These are phyloP conservation scores for Agapornis canus DNA, from an alignment of 2,797 vertebrate species.

Conservation along the genomic window DNA sequence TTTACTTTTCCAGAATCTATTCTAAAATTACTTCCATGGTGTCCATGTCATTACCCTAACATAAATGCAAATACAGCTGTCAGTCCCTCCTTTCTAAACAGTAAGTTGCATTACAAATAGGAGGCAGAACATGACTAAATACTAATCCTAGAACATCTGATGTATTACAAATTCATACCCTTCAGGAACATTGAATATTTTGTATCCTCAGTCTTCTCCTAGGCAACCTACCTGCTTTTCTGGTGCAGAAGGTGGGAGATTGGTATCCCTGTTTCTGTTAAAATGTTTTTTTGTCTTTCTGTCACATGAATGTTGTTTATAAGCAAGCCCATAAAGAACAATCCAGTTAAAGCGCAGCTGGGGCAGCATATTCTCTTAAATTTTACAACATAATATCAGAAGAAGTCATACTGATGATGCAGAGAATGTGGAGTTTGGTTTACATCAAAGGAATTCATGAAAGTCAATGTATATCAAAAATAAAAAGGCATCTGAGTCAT, in stretches of 20 bases:
- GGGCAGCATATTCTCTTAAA: neutral
- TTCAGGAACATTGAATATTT: conserved; percentile 13
- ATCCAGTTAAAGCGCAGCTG: neutral
- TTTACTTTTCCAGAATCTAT: neutral
- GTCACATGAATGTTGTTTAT: neutral
- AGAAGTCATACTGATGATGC: conserved; percentile 23
- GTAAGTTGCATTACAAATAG: neutral
- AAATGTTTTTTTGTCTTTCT: neutral
- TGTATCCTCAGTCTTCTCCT: conserved; percentile 12
- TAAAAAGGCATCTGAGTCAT: conserved; percentile 66
- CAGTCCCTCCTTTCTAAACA: neutral
- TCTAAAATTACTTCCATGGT: neutral
- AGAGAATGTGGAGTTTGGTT: conserved; percentile 18
- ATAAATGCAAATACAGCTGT: neutral
- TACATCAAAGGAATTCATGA: conserved; percentile 64
- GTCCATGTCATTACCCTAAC: neutral
- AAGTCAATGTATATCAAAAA: conserved; percentile 62
- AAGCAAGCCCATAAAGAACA: neutral
- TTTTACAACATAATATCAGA: conserved; percentile 24
- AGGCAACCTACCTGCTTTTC: conserved; percentile 55
- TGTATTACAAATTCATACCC: conserved; percentile 30
- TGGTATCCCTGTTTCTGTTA: neutral
- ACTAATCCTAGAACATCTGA: conserved; percentile 19
- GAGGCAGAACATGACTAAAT: neutral
- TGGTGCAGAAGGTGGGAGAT: neutral